Evolutionary conservation across 2,797 vertebrate species (phyloP), one percentile per base, ranked within the genome.

Genomic region (Lithobates pipiens): DNA sequence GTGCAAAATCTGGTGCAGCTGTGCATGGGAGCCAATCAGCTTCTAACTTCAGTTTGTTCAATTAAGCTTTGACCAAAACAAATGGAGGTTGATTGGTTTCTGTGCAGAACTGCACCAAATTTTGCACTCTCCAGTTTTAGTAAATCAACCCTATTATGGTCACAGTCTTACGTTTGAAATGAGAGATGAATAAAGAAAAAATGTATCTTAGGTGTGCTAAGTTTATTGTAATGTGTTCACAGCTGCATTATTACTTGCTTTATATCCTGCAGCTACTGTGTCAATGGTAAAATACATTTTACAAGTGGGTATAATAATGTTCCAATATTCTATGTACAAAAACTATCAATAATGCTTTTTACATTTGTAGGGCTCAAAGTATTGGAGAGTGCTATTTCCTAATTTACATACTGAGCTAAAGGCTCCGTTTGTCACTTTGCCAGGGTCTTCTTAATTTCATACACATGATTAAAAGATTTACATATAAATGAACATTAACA

Each of bases 401-500:
- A 9, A 68, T 81, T 81, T 81, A 7, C 32, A 81, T 81, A 72
- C 34, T 42, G 54, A 83, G 29, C 54, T 76, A 77, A 81, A 50
- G 67, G 77, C 84, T 65, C 42, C 44, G 76, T 54, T 73, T 85
- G 83, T 36, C 29, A 70, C 32, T 61, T 32, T n/a, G 39, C 71
- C 65, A 81, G 63, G 84, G 61, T 76, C 84, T 79, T 72, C 76
- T 81, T 85, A 80, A 85, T 85, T 85, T 80, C 63, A 85, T 75
- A 85, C 61, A 75, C 42, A 76, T 80, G 78, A 80, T 80, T 85
- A 85, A 85, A 80, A 75, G 84, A 81, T 85, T 85, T 85, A 76
- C 84, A 81, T 85, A 85, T 50, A 80, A 85, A 85, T 85, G 78
- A 85, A 80, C 72, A 81, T 81, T 85, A 85, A 76, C 25, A 76